phyloP scores from a whole-genome alignment of 2,113 vertebrate species.

The Pan troglodytes region NHGRI_mPanTro3-v2.1_pri NC_072412.2:109047501-109048000 shows the following conservation, averaged over 20 bases:
- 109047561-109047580: conserved; percentile 54
- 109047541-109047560: conserved; percentile 14
- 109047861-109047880: neutral
- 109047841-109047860: accelerated
- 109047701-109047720: neutral
- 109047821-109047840: neutral
- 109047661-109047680: conserved; percentile 38
- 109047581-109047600: conserved; percentile 35
- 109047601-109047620: conserved; percentile 24
- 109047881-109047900: neutral
- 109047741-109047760: accelerated
- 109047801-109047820: neutral
- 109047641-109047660: conserved; percentile 54
- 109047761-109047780: neutral
- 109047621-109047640: conserved; percentile 28
- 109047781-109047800: neutral
- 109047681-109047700: neutral
- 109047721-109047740: neutral
- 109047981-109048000: neutral
- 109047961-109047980: neutral
- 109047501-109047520: neutral
- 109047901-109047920: neutral
- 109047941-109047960: neutral
- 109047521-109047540: neutral
- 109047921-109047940: neutral